phyloP scores from a whole-genome alignment of 2,888 invertebrate species.

The Eristalinus sepulchralis region DNA sequence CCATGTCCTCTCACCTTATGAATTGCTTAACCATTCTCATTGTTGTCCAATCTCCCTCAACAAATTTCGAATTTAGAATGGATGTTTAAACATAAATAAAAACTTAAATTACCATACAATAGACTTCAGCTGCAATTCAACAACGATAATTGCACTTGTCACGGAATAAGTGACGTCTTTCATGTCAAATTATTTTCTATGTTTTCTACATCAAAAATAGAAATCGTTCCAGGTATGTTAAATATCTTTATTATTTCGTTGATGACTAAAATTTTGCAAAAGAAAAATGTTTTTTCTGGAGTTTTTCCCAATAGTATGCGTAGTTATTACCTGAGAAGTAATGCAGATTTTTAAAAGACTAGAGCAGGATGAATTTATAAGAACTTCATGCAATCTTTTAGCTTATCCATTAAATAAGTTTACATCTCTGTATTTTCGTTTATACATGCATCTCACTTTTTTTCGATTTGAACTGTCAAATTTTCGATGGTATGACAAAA shows the following conservation, averaged over 20 bases:
- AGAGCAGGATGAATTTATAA: too few relatives aligned
- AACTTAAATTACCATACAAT: not conserved
- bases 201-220: not conserved
- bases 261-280: not conserved
- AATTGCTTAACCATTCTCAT: slow-evolving; percentile 67
- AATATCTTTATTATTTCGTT: not conserved
- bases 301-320: not conserved
- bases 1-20: slow-evolving; percentile 42
- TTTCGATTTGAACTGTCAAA: not conserved
- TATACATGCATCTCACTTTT: too few relatives aligned
- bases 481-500: too few relatives aligned
- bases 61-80: not conserved
- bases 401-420: too few relatives aligned
- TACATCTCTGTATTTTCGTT: too few relatives aligned
- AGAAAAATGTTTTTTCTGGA: too few relatives aligned
- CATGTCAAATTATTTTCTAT: not conserved
- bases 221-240: not conserved
- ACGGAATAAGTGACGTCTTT: not conserved
- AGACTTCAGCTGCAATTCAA: not conserved
- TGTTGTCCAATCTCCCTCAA: slow-evolving; percentile 1
- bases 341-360: too few relatives aligned
- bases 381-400: too few relatives aligned
- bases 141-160: not conserved
- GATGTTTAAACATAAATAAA: not conserved
- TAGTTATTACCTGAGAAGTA: too few relatives aligned